phyloP scores from a whole-genome alignment of 2,888 invertebrate species.

The Phengaris arion region DNA sequence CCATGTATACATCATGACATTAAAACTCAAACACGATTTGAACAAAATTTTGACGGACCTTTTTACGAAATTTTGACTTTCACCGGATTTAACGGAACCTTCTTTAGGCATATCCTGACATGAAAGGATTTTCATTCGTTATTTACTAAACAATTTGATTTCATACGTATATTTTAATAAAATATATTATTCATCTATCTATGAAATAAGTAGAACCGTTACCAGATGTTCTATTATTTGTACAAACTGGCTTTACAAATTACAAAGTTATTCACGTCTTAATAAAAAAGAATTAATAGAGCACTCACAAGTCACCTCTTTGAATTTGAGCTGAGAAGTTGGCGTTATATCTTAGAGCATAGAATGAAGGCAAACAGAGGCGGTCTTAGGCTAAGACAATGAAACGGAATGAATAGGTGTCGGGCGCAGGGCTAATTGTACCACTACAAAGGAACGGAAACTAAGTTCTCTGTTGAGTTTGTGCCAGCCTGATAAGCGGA shows the following conservation, averaged over 20 bases:
- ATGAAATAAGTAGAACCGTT: no score
- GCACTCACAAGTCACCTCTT: slow-evolving; percentile 17
- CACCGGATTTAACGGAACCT: no score
- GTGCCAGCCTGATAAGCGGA: slow-evolving; percentile 34
- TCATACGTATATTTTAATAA: no score
- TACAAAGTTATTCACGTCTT: slow-evolving; percentile 3
- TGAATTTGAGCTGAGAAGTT: slow-evolving; percentile 24
- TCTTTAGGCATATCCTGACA: no score
- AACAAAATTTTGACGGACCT: no score
- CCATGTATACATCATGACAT: no score
- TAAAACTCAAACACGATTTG: no score
- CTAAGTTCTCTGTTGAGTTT: slow-evolving; percentile 38
- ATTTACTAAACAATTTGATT: no score
- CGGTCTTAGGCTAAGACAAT: slow-evolving; percentile 57
- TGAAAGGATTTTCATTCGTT: no score
- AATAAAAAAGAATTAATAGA: slow-evolving; percentile 6
- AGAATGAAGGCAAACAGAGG: slow-evolving; percentile 38
- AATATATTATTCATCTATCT: no score
- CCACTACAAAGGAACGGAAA: slow-evolving; percentile 39
- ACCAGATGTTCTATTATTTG: not conserved
- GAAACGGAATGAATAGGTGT: slow-evolving; percentile 67
- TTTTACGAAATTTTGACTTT: no score
- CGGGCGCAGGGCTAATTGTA: slow-evolving; percentile 65
- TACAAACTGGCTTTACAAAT: not conserved
- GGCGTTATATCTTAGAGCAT: slow-evolving; percentile 25